These are phyloP conservation scores for Saccostrea cuccullata DNA, from an alignment of 1,140 invertebrate species.

Conservation along the genomic window DNA sequence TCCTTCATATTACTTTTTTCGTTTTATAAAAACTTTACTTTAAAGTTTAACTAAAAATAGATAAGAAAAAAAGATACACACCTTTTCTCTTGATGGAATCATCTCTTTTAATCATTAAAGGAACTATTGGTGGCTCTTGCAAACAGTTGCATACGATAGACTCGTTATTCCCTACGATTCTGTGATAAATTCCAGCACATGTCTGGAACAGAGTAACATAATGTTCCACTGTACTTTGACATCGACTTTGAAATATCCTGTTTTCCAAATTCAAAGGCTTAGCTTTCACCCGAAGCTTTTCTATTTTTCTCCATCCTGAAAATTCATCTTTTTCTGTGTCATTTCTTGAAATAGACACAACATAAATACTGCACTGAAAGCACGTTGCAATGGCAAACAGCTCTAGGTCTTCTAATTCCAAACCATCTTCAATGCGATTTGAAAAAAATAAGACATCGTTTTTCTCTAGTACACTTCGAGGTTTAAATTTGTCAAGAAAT, in stretches of 20 bases:
- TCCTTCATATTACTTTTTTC: too few species aligned
- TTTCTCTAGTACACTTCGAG: not conserved
- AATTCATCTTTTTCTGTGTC: not conserved
- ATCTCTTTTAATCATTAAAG: too few species aligned
- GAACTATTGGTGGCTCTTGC: too few species aligned
- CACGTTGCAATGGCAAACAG: not conserved
- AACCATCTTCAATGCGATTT: slow-evolving; percentile 21
- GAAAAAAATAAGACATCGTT: not conserved
- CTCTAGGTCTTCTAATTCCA: not conserved
- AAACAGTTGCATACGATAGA: slow-evolving; percentile 1
- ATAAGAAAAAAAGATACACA: too few species aligned
- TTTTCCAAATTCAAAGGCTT: too few species aligned
- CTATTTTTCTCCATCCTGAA: too few species aligned
- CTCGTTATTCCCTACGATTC: not conserved
- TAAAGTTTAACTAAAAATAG: too few species aligned
- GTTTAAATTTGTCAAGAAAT: not conserved
- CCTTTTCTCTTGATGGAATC: too few species aligned
- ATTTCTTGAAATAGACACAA: not conserved
- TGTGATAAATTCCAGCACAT: not conserved
- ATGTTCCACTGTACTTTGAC: too few species aligned
- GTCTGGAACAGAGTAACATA: slow-evolving; percentile 13
- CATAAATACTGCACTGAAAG: slow-evolving; percentile 16
- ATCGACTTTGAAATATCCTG: not conserved
- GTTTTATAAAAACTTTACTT: too few species aligned
- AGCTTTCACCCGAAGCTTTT: too few species aligned